Evolutionary conservation across 2,797 vertebrate genomes (phyloP).

Genomic region (Sebastes wilsoni): DNA sequence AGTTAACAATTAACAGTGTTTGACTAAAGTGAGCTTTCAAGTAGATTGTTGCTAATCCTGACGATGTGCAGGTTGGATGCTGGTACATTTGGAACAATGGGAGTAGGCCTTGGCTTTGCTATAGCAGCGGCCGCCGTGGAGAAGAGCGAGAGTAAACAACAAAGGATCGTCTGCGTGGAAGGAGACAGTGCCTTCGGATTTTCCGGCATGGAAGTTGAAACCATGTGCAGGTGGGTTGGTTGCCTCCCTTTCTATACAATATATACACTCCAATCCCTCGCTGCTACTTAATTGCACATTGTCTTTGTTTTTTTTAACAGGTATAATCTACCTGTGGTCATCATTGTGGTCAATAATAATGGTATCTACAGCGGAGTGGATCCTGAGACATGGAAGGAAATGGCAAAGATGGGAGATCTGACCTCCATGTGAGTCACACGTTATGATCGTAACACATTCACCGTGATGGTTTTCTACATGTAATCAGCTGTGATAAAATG

Average conservation of each 20-base stretch:
- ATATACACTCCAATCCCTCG: background rate
- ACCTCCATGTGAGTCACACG: slow-evolving; percentile 81
- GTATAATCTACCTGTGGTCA: slow-evolving; percentile 91
- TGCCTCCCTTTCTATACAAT: background rate
- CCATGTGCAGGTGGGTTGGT: slow-evolving; percentile 91
- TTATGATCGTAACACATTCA: background rate
- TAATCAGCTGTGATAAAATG: background rate
- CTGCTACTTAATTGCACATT: background rate
- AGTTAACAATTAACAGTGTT: too few relatives aligned
- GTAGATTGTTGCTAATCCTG: background rate
- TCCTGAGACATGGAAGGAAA: slow-evolving; percentile 86
- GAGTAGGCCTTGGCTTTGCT: slow-evolving; percentile 94
- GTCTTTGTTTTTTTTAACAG: slow-evolving; percentile 66
- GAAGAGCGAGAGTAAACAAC: slow-evolving; percentile 72
- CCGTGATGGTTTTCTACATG: background rate
- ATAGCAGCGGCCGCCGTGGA: slow-evolving; percentile 90
- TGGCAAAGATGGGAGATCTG: slow-evolving; percentile 87
- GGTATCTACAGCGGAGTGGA: slow-evolving; percentile 96
- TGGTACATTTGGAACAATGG: slow-evolving; percentile 98
- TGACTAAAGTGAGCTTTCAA: background rate
- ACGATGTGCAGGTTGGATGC: slow-evolving; percentile 87
- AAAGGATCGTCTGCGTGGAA: slow-evolving; percentile 90
- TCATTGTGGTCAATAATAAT: slow-evolving; percentile 97
- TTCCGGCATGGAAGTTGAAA: slow-evolving; percentile 98
- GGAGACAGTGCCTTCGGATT: slow-evolving; percentile 99